Conservation (phyloP, 2,797 vertebrate species). For the Discoglossus pictus region DNA sequence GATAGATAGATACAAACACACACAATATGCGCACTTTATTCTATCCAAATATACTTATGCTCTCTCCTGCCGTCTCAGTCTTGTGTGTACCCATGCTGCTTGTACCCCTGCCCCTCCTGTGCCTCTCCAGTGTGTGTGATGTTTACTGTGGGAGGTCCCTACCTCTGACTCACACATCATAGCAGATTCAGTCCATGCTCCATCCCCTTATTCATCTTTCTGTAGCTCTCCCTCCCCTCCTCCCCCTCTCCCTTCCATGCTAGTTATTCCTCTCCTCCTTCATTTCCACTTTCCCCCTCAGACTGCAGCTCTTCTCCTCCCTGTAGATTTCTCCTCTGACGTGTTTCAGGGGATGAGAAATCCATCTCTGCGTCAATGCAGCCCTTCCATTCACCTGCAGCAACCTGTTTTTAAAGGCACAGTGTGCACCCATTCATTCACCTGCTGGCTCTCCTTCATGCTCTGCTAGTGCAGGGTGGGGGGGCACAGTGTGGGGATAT, state of each 20-base stretch:
- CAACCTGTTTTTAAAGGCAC: constrained; percentile 47
- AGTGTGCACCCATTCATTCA: background rate
- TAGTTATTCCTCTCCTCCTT: constrained; percentile 20
- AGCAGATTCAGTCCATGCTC: constrained; percentile 24
- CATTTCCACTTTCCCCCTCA: constrained; percentile 33
- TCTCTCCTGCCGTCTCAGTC: too few relatives aligned
- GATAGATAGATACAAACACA: too few relatives aligned
- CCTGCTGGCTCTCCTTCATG: background rate
- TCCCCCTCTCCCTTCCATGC: constrained; percentile 26
- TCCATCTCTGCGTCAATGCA: constrained; percentile 51
- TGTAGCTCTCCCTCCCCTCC: constrained; percentile 1
- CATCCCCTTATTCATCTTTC: constrained; percentile 41
- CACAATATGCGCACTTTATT: too few relatives aligned
- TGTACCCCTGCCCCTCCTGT: background rate
- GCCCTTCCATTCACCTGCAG: constrained; percentile 49
- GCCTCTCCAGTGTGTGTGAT: constrained; percentile 1
- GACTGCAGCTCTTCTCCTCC: constrained; percentile 46
- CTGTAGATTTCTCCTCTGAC: constrained; percentile 48
- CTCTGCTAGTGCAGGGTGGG: constrained; percentile 14
- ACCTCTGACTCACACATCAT: constrained; percentile 30
- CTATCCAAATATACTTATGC: too few relatives aligned
- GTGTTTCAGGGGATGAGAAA: constrained; percentile 47
- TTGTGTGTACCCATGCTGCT: too few relatives aligned
- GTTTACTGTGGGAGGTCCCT: constrained; percentile 25
- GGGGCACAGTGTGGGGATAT: constrained; percentile 21